A percentile compares a stretch with the other conserved stretches of the same genome.
Conservation (phyloP, 2,888 invertebrate species). For the Hydrotaea cyrtoneurina region DNA sequence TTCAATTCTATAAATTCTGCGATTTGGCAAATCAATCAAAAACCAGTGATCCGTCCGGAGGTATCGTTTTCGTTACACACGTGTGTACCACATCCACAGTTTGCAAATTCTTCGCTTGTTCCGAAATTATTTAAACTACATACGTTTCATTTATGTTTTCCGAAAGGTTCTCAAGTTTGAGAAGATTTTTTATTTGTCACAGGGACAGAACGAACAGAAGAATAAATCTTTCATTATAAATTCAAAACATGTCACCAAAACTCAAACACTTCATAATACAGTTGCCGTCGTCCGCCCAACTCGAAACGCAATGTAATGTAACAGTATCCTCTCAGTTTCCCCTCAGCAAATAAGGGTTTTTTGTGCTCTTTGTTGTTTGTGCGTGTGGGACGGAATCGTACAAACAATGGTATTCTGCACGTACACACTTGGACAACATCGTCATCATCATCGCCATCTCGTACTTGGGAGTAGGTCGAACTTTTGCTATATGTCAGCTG, state of each 20-base stretch:
- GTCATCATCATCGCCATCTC: neutral
- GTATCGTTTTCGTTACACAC: no score
- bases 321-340: neutral
- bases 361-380: neutral
- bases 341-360: conserved; percentile 10
- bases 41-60: no score
- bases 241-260: conserved; percentile 56
- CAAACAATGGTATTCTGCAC: conserved; percentile 37
- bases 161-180: neutral
- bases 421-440: conserved; percentile 33
- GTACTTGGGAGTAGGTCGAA: neutral
- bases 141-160: neutral
- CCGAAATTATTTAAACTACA: no score
- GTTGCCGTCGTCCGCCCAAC: conserved; percentile 16
- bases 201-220: neutral
- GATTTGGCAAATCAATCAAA: no score
- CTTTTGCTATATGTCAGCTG: neutral
- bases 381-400: neutral
- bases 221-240: conserved; percentile 35
- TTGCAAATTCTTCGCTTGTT: no score
- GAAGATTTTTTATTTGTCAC: neutral
- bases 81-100: no score
- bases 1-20: no score
- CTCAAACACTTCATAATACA: conserved; percentile 45
- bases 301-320: conserved; percentile 2